Evolutionary conservation across 2,113 vertebrate species (phyloP), one percentile per base, ranked within the genome.

Genomic region (Charadrius vociferus): DNA sequence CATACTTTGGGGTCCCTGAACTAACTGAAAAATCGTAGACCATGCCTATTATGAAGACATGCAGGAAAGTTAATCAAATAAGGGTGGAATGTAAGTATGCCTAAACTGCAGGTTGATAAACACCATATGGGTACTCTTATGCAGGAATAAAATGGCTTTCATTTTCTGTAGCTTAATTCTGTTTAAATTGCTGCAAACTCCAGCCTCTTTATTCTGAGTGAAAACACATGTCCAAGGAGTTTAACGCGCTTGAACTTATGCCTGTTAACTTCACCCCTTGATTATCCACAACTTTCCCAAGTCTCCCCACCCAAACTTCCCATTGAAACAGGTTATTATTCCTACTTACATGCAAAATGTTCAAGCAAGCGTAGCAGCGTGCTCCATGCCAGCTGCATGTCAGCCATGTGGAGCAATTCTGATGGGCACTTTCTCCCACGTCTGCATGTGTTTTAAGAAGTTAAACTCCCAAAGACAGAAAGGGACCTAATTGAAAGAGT

Each of bases 111-210:
- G 66, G 79, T 24, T 90, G 93, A 96, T 96, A 90, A 94, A 83
- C 4, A 0, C 92, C 96, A 97, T 93, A 94, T 95, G 97, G 85
- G 63, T 81, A 26, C 67, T 88, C 55, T 95, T 77, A 92, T 16
- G 26, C 45, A 67, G 81, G 90, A 90, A 93, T 86, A 90, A 92
- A 96, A 77, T 47, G 43, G 50, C 67, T 97, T 97, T 97, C 62
- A 62, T 97, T 95, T 95, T 96, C 80, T 88, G 85, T 52, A 88
- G 71, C 37, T 93, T 96, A 97, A 96, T 96, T 96, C 95, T 90
- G 49, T 88, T 97, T 92, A 92, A 97, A 97, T 94, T 97, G 93
- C 82, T 82, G 62, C 85, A 90, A 97, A 96, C 96, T 83, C 84
- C 37, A 50, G 55, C 39, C 37, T 92, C 79, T 95, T 90, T 93